Conservation (phyloP, 2,888 invertebrate genomes). For the Chloroclystis v-ata region DNA sequence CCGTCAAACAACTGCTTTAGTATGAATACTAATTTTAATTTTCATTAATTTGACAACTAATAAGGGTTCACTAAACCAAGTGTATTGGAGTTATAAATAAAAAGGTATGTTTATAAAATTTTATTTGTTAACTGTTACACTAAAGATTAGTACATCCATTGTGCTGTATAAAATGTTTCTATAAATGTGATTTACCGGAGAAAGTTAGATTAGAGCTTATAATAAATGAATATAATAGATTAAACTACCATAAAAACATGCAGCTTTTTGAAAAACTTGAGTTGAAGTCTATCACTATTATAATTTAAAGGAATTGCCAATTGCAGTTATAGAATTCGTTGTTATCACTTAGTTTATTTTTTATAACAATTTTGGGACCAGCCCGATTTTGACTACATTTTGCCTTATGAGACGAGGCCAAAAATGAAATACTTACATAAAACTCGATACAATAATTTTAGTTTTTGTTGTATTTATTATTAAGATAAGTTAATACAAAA, state of each 20-base stretch:
- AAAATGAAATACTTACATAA: too few relatives aligned
- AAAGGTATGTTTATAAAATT: constrained; percentile 47
- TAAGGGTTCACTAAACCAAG: too few relatives aligned
- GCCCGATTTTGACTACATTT: constrained; percentile 32
- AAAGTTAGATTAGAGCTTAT: constrained; percentile 12
- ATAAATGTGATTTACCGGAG: constrained; percentile 48
- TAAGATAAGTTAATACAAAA: too few relatives aligned
- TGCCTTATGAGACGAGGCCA: too few relatives aligned
- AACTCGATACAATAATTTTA: too few relatives aligned
- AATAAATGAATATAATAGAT: constrained; percentile 4
- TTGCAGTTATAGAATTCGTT: constrained; percentile 9
- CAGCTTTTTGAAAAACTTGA: constrained; percentile 2
- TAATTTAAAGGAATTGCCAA: constrained; percentile 4
- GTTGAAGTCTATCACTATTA: background rate
- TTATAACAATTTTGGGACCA: constrained; percentile 14
- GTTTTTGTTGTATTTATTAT: too few relatives aligned
- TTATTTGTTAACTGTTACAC: constrained; percentile 55
- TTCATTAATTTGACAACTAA: too few relatives aligned
- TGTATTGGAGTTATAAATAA: too few relatives aligned
- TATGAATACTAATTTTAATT: too few relatives aligned
- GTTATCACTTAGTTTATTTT: background rate
- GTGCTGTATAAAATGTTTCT: constrained; percentile 53
- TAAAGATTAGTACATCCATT: constrained; percentile 45
- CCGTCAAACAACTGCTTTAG: too few relatives aligned
- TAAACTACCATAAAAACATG: background rate